Conservation (phyloP, 1,140 invertebrate genomes). For the Sycophila sp. region DNA sequence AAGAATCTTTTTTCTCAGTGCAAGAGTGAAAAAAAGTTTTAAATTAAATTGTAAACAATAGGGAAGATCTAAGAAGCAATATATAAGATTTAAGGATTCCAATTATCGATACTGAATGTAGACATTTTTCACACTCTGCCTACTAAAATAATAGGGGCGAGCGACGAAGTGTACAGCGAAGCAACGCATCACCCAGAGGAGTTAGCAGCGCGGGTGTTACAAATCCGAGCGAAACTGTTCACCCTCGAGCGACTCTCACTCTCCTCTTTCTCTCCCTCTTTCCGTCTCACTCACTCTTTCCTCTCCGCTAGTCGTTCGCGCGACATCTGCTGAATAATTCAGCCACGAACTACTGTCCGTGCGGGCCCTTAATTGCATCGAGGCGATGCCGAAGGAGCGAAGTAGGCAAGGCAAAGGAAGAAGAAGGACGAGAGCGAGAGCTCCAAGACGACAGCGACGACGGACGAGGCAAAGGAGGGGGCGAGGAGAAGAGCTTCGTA, state of each 20-base stretch:
- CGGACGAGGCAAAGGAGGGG: not conserved
- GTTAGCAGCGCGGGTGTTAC: constrained; percentile 48
- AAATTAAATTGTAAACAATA: too few relatives aligned
- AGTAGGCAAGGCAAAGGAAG: constrained; percentile 40
- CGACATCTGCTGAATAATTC: constrained; percentile 61
- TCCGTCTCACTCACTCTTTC: not conserved
- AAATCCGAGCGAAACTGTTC: constrained; percentile 60
- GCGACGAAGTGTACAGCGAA: too few relatives aligned
- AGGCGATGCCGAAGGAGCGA: constrained; percentile 35
- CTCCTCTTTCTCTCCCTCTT: not conserved
- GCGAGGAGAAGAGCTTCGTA: constrained; percentile 18
- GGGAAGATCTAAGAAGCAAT: too few relatives aligned
- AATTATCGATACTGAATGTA: too few relatives aligned
- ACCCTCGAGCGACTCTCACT: constrained; percentile 55
- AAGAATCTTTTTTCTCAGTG: too few relatives aligned
- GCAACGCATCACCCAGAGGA: not conserved
- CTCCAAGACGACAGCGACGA: constrained; percentile 5
- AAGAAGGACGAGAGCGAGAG: not conserved
- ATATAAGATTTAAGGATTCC: too few relatives aligned
- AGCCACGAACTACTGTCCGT: constrained; percentile 50
- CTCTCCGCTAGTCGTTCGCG: constrained; percentile 33
- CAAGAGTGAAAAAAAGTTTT: too few relatives aligned
- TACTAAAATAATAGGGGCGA: too few relatives aligned
- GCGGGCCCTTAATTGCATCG: constrained; percentile 51
- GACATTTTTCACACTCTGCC: too few relatives aligned